Base-by-base conservation (phyloP, 2,888 invertebrate species). In the Merodon equestris region DNA sequence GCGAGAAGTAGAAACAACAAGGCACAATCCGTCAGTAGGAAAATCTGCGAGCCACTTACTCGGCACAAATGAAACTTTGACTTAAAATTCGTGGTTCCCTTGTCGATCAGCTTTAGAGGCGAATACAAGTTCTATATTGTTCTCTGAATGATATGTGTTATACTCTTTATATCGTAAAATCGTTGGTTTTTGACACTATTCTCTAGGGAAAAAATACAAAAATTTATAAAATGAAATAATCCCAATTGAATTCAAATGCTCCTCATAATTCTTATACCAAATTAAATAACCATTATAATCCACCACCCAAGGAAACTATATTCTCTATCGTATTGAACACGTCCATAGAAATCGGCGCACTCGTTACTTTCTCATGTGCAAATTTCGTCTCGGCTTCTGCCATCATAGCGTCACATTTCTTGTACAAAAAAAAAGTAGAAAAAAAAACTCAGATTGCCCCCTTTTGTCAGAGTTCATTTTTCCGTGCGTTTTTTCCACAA, bases 381-480 rank as follows among this genome's bases (percentile, higher is more conserved):
- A 66, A 63, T 27, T 17, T 10, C 10, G 9, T 0, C 54, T 77
- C 73, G 36, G 73, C 54, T 14, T 56, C 14, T 27, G 14, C 67
- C 77, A 73, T 38, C 73, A 73, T 77, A 77, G 77, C 77, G 77
- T 77, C 77, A 77, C 72, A 63, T 77, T 77, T 77, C 73, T 73
- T 63, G 77, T 73, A 58, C 67, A 66, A 71, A 27, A 27, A 27
- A 27, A 27, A 27, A 27, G 7, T 4, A 27, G 7, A 27, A 27
- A 27, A 71, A 70, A 60, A 53, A 38, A 60, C 47, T 58, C 53
- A 27, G 51, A 67, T 77, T 7, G 27, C 38, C 61, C 48, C 77
- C 77, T 73, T 77, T 77, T 77, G 77, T 77, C 77, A 71, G 64
- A 73, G 73, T 73, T 73, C 53, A 61, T 72, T 77, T 61, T 76